These are phyloP conservation scores for Pseudonaja textilis DNA, from an alignment of 2,113 vertebrate genomes.

Conservation along the genomic window DNA sequence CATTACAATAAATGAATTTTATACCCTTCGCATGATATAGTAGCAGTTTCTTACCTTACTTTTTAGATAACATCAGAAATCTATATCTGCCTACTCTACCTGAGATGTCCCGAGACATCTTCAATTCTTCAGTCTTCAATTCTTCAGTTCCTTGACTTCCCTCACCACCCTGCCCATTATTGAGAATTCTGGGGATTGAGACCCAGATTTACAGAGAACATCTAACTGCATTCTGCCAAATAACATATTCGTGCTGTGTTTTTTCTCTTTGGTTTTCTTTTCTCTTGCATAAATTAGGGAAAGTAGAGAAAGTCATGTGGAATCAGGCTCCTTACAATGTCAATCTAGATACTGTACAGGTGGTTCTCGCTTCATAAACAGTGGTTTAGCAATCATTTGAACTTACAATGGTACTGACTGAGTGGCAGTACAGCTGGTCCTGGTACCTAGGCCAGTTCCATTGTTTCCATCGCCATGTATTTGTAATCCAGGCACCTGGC, in stretches of 20 bases:
- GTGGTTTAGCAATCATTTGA: not conserved
- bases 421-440: not conserved
- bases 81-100: not conserved
- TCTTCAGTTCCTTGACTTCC: not conserved
- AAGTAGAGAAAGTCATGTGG: not conserved
- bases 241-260: not conserved
- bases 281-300: not conserved
- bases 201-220: not conserved
- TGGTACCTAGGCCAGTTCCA: not conserved
- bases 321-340: not conserved
- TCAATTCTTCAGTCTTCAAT: not conserved
- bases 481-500: not conserved
- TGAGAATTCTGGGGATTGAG: not conserved
- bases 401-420: not conserved
- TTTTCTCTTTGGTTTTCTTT: not conserved
- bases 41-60: not conserved
- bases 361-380: not conserved
- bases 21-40: not conserved
- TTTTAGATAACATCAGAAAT: not conserved
- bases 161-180: not conserved
- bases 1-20: constrained; percentile 25
- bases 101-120: not conserved
- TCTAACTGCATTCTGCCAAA: not conserved
- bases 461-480: not conserved
- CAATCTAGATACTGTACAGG: not conserved